Base-by-base conservation (phyloP, 2,113 vertebrate species). In the Riparia riparia region DNA sequence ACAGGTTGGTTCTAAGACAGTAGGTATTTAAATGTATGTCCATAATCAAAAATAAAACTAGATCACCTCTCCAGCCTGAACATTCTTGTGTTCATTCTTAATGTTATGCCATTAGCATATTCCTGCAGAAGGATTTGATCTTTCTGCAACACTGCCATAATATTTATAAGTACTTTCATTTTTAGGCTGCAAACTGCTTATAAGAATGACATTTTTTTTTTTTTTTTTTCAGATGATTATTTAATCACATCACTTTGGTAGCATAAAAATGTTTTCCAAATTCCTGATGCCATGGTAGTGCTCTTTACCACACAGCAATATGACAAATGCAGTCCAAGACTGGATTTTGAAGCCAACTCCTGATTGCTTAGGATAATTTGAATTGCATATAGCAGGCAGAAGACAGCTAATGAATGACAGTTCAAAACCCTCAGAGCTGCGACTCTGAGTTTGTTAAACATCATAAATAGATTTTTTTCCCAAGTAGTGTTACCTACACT, bases 141-240 rank as follows among this genome's bases (percentile, higher is more conserved):
- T 92, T 92, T 68, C 61, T 73, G 44, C 47, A 81, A 80, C 13
- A 17, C 14, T 90, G 76, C 39, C 32, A 58, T 56, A 73, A 63
- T 80, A 86, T 86, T 90, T 86, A 83, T 29, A 95, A 93, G 78
- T 34, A 61, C 10, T 65, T 93, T 19, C 12, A 69, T 89, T 96
- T 81, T 77, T 90, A 80, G 68, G 34, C 44, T 70, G 39, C 28
- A 71, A 86, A 49, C 24, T 82, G 19, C 45, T 82, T 47, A 76
- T 66, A 91, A 73, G 50, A 21, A 63, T 26, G 32, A 44, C 3
- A 3, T 39, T 44, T 54, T 82, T 57, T 56, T 91, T 93, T 90
- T 50, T 37, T 37, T 37, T 9, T 9, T 37, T 37, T 9, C 82
- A 58, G 29, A 14, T 70, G 25, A 88, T 91, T 82, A 88, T 88